Evolutionary conservation across 2,888 invertebrate genomes (phyloP), one percentile per base, ranked within the genome.

Genomic region (Augochlorella aurata): DNA sequence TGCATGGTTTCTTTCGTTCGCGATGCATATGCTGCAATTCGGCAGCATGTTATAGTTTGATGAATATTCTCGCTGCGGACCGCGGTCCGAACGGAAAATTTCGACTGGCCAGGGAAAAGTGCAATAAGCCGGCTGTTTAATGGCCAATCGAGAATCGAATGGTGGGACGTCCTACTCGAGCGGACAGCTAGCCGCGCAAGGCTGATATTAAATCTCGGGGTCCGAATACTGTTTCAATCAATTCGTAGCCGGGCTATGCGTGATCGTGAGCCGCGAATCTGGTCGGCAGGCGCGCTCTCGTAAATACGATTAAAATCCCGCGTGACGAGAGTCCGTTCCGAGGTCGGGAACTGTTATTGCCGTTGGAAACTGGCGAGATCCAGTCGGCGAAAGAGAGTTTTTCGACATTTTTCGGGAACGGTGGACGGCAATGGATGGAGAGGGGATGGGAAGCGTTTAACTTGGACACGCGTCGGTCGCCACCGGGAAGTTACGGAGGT

Each of bases 221-320:
- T 29, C 29, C 61, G 29, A 61, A 29, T 61, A 61, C 61, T 29
- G 29, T 61, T 61, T 44, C 63, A 63, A 63, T 63, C 63, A 38
- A 63, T 63, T 38, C n/a, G n/a, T 8, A 18, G 52, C 50, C 50
- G 47, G 12, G 47, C 38, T 47, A 47, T 47, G 47, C 47, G 47
- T 47, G 47, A 47, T 10, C 47, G 47, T 47, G 47, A 10, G 47
- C 47, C 47, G 47, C 10, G 47, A 47, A 47, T 47, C 54, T n/a
- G n/a, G 9, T 21, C 3, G n/a, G 10, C 52, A 9, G 10, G 1
- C 47, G 47, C 47, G 2, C 52, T 2, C 24, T 50, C 49, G 76
- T 70, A 76, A 70, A 76, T 70, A 70, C 69, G 76, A 76, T 70
- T 76, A 76, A 63, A 70, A 76, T 76, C 38, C 61, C 58, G 72